Evolutionary conservation across 2,797 vertebrate species (phyloP).

Genomic region (Lagorchestes hirsutus): DNA sequence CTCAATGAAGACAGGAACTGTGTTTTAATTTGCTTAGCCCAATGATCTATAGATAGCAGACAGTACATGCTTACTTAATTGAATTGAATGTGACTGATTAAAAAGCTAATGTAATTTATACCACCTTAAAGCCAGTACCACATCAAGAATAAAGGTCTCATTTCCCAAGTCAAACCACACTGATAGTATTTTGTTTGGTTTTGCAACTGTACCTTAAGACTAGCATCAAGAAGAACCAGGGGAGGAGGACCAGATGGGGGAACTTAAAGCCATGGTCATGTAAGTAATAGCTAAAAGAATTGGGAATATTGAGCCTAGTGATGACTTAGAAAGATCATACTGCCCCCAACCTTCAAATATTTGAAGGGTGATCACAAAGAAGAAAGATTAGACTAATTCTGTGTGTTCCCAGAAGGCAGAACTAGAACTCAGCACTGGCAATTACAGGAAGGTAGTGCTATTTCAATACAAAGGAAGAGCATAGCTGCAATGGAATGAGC

Average conservation of each 20-base stretch:
- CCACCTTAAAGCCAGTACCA: neutral
- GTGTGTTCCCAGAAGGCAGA: neutral
- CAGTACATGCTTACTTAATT: neutral
- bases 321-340: neutral
- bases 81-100: neutral
- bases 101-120: neutral
- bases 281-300: neutral
- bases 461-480: neutral
- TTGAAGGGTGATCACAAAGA: neutral
- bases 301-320: neutral
- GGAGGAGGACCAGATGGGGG: neutral
- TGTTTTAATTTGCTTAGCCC: neutral
- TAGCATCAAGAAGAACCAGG: neutral
- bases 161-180: too few species aligned
- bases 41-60: neutral
- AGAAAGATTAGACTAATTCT: neutral
- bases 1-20: neutral
- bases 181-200: neutral
- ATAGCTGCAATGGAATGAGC: neutral
- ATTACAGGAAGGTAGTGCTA: neutral
- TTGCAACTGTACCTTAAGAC: neutral
- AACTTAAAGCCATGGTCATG: neutral
- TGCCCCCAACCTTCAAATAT: neutral
- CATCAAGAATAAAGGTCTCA: neutral
- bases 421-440: neutral